Base-by-base conservation (phyloP, 2,113 vertebrate species). In the Cercopithecus mona region DNA sequence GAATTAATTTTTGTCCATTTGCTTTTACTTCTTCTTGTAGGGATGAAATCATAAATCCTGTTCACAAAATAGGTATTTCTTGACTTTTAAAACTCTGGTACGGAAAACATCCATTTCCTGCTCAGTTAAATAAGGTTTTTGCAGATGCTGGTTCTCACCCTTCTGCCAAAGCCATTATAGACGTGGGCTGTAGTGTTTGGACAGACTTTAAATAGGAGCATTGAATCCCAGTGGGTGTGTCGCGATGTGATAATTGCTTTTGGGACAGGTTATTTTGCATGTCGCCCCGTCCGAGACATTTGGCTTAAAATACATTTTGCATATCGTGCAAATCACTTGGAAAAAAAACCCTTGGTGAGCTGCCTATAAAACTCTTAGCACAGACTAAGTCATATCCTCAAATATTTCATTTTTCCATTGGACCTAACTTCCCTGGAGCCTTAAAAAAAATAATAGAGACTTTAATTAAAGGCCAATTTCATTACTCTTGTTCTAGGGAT, bases 61-160 rank as follows among this genome's bases (percentile, higher is more conserved):
- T 61, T 94, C 87, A 96, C 92, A 96, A 95, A 97, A 96, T 85
- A 91, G 88, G 88, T 96, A 88, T 90, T 96, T 94, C 91, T 97
- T n/a, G 30, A 94, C 90, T 96, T 91, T 86, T 50, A 94, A 93
- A 94, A 91, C 61, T 78, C 78, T 57, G 57, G 76, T 93, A 96
- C 48, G 13, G 93, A 97, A 97, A 97, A 96, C 73, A 97, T 93
- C 91, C 86, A 95, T 96, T 98, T 97, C 97, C 95, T 97, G 93
- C 61, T 96, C 84, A 8, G 81, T 97, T 93, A 97, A 97, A 96
- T 84, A 87, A 85, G 79, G 48, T 90, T 90, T 91, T 89, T 32
- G 14, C 86, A 86, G 66, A 96, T 64, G 73, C 85, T 59, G 38
- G 90, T 66, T 82, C 84, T 79, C 81, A 43, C 55, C 76, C 80